Conservation (phyloP, 2,797 vertebrate genomes). For the Erethizon dorsatum region DNA sequence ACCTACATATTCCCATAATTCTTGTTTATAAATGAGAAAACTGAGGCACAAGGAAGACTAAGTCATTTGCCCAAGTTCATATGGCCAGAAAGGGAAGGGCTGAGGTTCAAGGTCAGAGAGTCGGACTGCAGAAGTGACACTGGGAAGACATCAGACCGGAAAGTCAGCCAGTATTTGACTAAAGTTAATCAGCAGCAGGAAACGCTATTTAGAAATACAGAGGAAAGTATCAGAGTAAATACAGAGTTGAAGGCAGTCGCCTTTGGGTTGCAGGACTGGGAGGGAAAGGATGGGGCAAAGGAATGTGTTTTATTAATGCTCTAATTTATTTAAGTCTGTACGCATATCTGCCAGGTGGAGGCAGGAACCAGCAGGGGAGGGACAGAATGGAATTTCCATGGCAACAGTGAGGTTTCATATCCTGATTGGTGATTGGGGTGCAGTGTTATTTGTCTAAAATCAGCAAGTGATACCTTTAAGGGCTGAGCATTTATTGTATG, state of each 20-base stretch:
- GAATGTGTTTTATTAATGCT: background rate
- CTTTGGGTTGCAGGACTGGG: background rate
- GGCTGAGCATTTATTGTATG: background rate
- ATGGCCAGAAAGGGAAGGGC: background rate
- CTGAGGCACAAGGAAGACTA: background rate
- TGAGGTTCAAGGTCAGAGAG: background rate
- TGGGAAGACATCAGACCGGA: background rate
- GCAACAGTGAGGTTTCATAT: background rate
- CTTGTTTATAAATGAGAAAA: slow-evolving; percentile 22
- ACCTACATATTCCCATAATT: background rate
- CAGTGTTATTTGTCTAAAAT: background rate
- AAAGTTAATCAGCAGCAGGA: background rate
- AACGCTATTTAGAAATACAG: slow-evolving; percentile 13
- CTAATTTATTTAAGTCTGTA: background rate
- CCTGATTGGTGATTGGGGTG: background rate
- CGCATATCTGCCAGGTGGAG: background rate
- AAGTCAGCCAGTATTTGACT: background rate
- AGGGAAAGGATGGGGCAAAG: background rate
- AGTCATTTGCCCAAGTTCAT: background rate
- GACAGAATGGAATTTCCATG: background rate
- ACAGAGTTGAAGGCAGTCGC: background rate
- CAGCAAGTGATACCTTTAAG: background rate
- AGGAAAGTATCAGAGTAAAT: background rate
- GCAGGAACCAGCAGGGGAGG: background rate
- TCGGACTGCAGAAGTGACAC: background rate